Base-by-base conservation (phyloP, 2,888 invertebrate species). In the Ophion ellenae region DNA sequence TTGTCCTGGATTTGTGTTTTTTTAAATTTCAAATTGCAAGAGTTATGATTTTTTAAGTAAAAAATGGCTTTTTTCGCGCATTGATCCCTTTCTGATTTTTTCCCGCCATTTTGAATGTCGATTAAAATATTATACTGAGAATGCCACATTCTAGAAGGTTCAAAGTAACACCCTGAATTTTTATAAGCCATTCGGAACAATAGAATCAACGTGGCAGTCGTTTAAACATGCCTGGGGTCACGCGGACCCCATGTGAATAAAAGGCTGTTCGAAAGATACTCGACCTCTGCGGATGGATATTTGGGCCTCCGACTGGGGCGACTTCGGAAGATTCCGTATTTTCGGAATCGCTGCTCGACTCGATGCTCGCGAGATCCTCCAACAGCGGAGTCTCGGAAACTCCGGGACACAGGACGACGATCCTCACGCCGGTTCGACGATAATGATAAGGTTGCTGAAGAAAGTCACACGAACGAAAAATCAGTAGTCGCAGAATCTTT, bases 401-500 rank as follows among this genome's bases (percentile, higher is more conserved):
- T 63, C 92, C 93, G 0, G 94, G 94, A 59, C 94, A 94, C 4
- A 94, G 88, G 3, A 92, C 90, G 28, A 93, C 86, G 40, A 94
- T 90, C 82, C 92, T 91, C 0, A 94, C 93, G 2, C 93, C 93
- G 14, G 92, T 93, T 73, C 90, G 90, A 20, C 92, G 90, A 47
- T 92, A 92, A 83, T 94, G 94, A 85, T 94, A 93, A 11, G 93
- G 93, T 91, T 93, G 92, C 94, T 94, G 87, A 32, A 70, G 14
- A 47, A 61, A 69, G n/a, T 20, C 1, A 17, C n/a, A 64, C 4
- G 57, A 45, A 40, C 2, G 28, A 17, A 57, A 61, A 64, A 67
- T 45, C 11, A 20, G 53, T 74, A n/a, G 6, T 77, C 20, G 9
- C 24, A 74, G 20, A 47, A 32, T 36, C 11, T 32, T 53, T 47